Evolutionary conservation across 2,113 vertebrate genomes (phyloP).

Genomic region (Catharus fuscescens): DNA sequence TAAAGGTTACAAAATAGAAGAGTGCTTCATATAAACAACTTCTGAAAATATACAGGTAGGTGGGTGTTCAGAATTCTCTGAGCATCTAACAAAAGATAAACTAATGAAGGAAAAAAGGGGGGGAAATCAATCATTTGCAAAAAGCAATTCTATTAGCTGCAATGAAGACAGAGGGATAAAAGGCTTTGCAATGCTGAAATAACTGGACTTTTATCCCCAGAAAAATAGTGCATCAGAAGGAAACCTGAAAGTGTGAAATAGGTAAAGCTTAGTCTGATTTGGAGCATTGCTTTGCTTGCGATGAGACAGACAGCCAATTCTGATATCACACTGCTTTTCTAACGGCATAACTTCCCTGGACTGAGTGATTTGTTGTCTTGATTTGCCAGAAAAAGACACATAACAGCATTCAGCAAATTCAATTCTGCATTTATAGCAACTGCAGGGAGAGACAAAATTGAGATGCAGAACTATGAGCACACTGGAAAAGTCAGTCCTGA

Average conservation of each 20-base stretch:
- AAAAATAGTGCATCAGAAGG: neutral
- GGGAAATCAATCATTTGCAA: neutral
- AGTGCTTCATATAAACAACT: rapidly evolving
- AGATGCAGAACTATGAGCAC: neutral
- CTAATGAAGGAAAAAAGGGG: neutral
- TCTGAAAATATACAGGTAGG: neutral
- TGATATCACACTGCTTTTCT: neutral
- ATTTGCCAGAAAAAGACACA: neutral
- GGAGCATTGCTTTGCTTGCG: neutral
- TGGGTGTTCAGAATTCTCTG: neutral
- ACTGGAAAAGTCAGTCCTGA: neutral
- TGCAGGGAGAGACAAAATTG: neutral
- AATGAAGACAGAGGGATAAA: neutral
- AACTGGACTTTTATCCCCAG: neutral
- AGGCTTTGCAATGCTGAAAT: neutral
- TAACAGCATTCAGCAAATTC: neutral
- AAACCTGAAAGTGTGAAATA: neutral
- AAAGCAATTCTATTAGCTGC: neutral
- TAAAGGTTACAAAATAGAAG: neutral
- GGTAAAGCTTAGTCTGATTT: neutral
- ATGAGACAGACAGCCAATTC: neutral
- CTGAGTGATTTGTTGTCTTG: neutral
- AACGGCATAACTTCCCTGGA: neutral
- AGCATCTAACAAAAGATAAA: neutral
- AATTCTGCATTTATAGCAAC: neutral